A percentile compares a stretch with the other conserved stretches of the same genome.
Conservation (phyloP, 2,888 invertebrate genomes). For the Epinotia bilunana region DNA sequence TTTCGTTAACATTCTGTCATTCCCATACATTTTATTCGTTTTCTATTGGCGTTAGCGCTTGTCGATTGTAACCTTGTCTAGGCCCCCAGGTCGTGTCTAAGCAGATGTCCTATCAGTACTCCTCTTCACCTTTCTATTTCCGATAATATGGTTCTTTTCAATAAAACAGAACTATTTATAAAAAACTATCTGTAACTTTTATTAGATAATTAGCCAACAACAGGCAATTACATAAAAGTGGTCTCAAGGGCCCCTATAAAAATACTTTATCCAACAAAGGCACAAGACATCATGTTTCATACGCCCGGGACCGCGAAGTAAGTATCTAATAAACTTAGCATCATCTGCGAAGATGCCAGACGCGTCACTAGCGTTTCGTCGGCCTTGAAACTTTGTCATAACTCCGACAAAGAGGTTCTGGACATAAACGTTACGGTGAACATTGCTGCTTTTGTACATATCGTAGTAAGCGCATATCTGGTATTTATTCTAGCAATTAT, state of each 20-base stretch:
- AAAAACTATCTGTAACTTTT: no score
- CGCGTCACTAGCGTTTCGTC: conserved; percentile 25
- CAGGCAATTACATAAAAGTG: not conserved
- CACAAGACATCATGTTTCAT: conserved; percentile 14
- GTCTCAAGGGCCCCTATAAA: not conserved
- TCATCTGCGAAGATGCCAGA: conserved; percentile 40
- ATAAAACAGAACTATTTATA: no score
- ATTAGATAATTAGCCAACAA: no score
- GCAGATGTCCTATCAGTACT: no score
- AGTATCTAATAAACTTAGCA: conserved; percentile 43
- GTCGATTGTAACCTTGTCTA: no score
- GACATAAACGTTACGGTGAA: conserved; percentile 30
- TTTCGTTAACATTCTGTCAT: no score
- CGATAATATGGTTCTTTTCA: no score
- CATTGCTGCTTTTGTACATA: not conserved
- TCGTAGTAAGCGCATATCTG: not conserved
- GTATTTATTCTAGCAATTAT: not conserved
- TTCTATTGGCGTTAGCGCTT: no score
- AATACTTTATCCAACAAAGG: conserved; percentile 2
- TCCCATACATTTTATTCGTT: no score
- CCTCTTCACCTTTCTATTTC: no score
- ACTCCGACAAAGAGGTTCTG: conserved; percentile 22
- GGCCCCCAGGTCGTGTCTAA: no score
- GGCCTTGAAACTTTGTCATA: conserved; percentile 40
- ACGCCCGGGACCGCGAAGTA: conserved; percentile 37